These are phyloP conservation scores for Drosophila rufa DNA, from an alignment of 1,140 invertebrate species.

Conservation along the genomic window DNA sequence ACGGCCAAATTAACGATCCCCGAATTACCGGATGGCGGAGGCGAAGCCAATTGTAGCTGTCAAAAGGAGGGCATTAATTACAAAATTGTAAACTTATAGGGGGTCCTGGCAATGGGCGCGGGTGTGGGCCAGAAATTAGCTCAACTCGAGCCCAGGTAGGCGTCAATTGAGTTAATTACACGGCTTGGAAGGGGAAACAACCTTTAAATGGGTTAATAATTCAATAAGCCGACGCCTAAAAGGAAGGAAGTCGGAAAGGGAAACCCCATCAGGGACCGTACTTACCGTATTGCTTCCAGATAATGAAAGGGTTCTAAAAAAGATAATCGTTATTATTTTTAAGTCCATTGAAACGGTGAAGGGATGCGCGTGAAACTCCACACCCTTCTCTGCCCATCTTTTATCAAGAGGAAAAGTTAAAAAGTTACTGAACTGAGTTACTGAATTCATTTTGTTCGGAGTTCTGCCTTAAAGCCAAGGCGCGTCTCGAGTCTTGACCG, in stretches of 20 bases:
- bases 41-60: constrained; percentile 51
- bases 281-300: constrained; percentile 3
- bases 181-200: constrained; percentile 37
- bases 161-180: constrained; percentile 57
- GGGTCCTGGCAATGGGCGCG: background rate
- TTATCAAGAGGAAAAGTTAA: background rate
- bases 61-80: constrained; percentile 60
- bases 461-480: constrained; percentile 17
- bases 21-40: background rate
- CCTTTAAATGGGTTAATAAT: constrained; percentile 60
- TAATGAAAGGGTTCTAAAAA: constrained; percentile 15
- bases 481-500: constrained; percentile 28
- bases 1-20: constrained; percentile 25
- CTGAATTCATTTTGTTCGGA: background rate
- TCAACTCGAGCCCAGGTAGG: constrained; percentile 22
- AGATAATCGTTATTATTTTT: constrained; percentile 28
- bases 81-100: constrained; percentile 46
- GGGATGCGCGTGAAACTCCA: background rate
- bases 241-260: constrained; percentile 14
- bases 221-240: constrained; percentile 25
- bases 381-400: background rate
- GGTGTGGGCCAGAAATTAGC: constrained; percentile 15
- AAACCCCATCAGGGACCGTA: constrained; percentile 3
- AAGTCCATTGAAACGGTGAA: background rate
- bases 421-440: constrained; percentile 17